Base-by-base conservation (phyloP, 2,797 vertebrate genomes). In the Bovichtus diacanthus region DNA sequence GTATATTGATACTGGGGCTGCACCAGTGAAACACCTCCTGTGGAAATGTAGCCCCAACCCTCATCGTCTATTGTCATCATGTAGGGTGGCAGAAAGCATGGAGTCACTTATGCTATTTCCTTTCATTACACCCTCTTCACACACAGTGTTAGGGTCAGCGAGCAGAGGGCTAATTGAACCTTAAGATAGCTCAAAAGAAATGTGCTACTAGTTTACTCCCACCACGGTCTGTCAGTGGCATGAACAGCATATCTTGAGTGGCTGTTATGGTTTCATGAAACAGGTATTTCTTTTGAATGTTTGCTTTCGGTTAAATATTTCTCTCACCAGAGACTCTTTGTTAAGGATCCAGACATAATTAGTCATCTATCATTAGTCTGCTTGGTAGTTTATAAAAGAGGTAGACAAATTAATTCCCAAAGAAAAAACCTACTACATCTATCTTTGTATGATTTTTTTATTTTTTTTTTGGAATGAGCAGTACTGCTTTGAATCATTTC, bases 61-160 rank as follows among this genome's bases (percentile, higher is more conserved):
- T n/a, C n/a, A 23, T 34, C 18, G 10, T 74, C 43, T 73, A 49
- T 39, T 82, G 53, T 74, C 46, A 49, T 76, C n/a, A 63, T 9
- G 16, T 1, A 29, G 16, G 62, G 55, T 74, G 49, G 43, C 71
- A 86, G 68, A 86, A 78, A 68, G 70, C 76, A 88, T 84, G 60
- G 68, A 83, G 76, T 64, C 81, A 61, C 25, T 84, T 78, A 70
- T 76, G 78, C 63, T 59, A 80, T 83, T 90, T 87, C 81, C 85
- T 87, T 62, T 87, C 82, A 82, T 88, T 88, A 82, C 79, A 83
- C 47, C 55, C 70, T 80, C 70, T 62, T 85, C 71, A 76, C 47
- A 39, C 81, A 62, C 53, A 54, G 62, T n/a, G 66, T 66, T 71
- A 36, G 77, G 84, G 85, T 85, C 78, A 84, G 47, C 2, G 19